Evolutionary conservation across 2,888 invertebrate species (phyloP), one percentile per base, ranked within the genome.

Genomic region (Meganola albula): DNA sequence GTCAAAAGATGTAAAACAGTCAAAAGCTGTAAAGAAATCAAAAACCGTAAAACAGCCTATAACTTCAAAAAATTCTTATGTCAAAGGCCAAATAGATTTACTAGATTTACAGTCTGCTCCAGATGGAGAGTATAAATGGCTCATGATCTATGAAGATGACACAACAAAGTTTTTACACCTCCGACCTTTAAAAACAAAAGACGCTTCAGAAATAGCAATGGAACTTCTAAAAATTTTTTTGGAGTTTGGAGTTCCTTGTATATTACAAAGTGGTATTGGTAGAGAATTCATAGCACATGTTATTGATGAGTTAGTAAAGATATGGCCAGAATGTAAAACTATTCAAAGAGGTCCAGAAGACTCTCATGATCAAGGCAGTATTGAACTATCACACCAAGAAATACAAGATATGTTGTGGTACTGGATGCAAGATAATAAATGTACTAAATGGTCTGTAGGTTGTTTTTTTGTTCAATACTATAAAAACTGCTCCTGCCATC

Each of bases 121-220:
- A 21, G 61, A 61, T 43, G 39, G 45, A 8, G 54, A 63, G 12
- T 68, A 53, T 33, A 64, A 62, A 44, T 68, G 58, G 55, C 21
- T 69, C 1, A 20, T 69, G 6, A 45, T 50, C 2, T 65, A 64
- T 28, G 59, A 65, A 30, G 67, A 70, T 29, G 46, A 64, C 35
- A 22, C 33, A 0, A 64, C 63, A 3, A 70, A 66, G 52, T 67
- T 59, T 44, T 25, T 39, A 7, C 45, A 41, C 41, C 37, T 65
- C 4, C 37, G 54, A 12, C 64, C 65, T 12, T 28, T 68, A 9
- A 50, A 26, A 10, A 37, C 20, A 31, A 56, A 56, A 39, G 4
- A 41, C 10, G 61, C 57, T 2, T 41, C 29, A 23, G 63, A 63
- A 50, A 58, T 68, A 1, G 57, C 62, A 6, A 36, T 34, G 4